Conservation (phyloP, 2,888 invertebrate species). For the Chloromyia formosa region DNA sequence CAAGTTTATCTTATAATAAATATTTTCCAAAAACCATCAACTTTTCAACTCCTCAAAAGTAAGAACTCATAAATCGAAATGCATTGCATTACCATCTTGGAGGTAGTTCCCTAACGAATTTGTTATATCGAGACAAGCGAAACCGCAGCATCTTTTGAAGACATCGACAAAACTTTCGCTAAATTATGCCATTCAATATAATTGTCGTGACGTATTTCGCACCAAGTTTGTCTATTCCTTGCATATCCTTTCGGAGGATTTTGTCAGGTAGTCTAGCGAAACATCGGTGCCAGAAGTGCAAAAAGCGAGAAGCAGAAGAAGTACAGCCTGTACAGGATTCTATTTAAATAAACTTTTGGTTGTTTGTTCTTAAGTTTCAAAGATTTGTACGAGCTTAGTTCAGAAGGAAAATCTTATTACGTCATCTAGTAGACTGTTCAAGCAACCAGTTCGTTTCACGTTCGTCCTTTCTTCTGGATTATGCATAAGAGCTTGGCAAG, state of each 20-base stretch:
- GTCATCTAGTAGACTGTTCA: neutral
- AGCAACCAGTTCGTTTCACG: neutral
- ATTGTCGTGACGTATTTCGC: constrained; percentile 21
- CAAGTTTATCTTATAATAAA: too few relatives aligned
- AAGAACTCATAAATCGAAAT: too few relatives aligned
- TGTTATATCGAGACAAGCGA: neutral
- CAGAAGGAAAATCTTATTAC: constrained; percentile 14
- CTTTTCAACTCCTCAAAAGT: too few relatives aligned
- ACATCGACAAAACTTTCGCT: constrained; percentile 11
- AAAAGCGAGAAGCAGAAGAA: neutral
- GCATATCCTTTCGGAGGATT: constrained; percentile 8
- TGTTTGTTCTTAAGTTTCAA: constrained; percentile 22
- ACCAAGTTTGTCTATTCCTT: neutral
- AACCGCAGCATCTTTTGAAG: constrained; percentile 8
- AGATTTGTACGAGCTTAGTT: constrained; percentile 16
- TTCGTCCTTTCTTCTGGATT: neutral
- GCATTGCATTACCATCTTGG: too few relatives aligned
- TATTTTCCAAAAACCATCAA: too few relatives aligned
- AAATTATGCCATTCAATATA: constrained; percentile 34
- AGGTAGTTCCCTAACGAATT: neutral
- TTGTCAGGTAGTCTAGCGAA: neutral
- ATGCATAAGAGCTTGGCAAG: neutral
- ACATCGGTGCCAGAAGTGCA: neutral
- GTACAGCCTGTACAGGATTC: constrained; percentile 21
- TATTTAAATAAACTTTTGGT: constrained; percentile 28